Conservation (phyloP, 1,140 invertebrate species). For the Drepana arcuata region DNA sequence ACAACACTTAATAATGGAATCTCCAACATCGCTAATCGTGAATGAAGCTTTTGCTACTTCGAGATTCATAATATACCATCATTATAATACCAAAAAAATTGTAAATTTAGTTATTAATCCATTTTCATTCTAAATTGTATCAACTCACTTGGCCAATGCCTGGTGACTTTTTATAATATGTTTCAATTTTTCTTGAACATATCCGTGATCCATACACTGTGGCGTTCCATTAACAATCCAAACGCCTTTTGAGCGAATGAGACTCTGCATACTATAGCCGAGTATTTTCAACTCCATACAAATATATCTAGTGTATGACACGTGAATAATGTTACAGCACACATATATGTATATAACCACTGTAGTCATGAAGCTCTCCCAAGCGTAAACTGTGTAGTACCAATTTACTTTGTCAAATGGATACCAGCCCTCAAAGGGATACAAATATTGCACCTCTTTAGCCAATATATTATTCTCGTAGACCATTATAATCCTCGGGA, state of each 20-base stretch:
- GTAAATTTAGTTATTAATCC: too few relatives aligned
- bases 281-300: constrained; percentile 51
- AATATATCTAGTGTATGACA: constrained; percentile 32
- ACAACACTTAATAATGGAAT: too few relatives aligned
- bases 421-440: constrained; percentile 56
- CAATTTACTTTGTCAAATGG: constrained; percentile 49
- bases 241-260: constrained; percentile 29
- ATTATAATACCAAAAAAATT: too few relatives aligned
- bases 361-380: constrained; percentile 50
- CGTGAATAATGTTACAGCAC: constrained; percentile 35
- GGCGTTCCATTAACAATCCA: constrained; percentile 21
- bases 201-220: too few relatives aligned
- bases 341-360: constrained; percentile 33
- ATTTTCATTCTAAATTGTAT: too few relatives aligned
- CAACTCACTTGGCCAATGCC: constrained; percentile 35
- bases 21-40: too few relatives aligned
- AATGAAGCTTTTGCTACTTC: too few relatives aligned
- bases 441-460: constrained; percentile 28
- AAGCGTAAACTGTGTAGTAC: constrained; percentile 39
- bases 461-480: constrained; percentile 28
- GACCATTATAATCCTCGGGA: constrained; percentile 44
- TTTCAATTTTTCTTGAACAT: constrained; percentile 33
- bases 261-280: constrained; percentile 28
- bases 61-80: too few relatives aligned
- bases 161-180: constrained; percentile 37